A percentile compares a stretch with the other conserved stretches of the same genome.
phyloP scores from a whole-genome alignment of 2,797 vertebrate species.

The Phylloscopus collybita region DNA sequence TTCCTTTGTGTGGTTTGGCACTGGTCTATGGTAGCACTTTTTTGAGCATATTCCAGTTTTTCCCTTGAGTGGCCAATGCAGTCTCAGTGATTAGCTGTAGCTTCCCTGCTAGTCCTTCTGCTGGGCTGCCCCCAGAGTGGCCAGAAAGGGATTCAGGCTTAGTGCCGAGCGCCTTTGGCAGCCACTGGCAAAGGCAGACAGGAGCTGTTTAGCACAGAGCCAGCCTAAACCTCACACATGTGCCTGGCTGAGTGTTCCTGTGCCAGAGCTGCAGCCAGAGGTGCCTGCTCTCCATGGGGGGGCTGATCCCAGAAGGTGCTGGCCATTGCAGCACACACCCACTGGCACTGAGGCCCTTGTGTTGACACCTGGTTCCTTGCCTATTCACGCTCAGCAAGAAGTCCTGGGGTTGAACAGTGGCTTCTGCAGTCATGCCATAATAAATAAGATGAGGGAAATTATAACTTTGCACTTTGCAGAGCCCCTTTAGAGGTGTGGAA shows the following conservation, averaged over 20 bases:
- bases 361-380: accelerated
- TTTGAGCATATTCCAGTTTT: constrained; percentile 46
- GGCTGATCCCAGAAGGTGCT: background rate
- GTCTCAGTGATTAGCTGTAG: constrained; percentile 1
- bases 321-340: accelerated
- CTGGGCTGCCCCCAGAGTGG: background rate
- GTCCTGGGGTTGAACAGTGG: background rate
- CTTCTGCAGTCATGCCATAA: background rate
- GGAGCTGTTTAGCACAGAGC: background rate
- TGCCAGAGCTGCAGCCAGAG: background rate
- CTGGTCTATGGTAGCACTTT: constrained; percentile 25
- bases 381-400: accelerated
- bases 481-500: background rate
- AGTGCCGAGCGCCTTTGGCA: background rate
- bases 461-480: background rate
- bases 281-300: background rate
- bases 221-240: background rate
- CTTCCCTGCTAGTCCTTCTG: background rate
- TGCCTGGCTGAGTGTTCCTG: accelerated
- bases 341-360: accelerated
- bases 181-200: background rate
- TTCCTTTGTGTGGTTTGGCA: constrained; percentile 56
- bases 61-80: constrained; percentile 30
- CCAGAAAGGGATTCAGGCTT: background rate
- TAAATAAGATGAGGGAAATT: background rate